phyloP scores from a whole-genome alignment of 1,140 invertebrate species.

The Drosophila bocqueti region DNA sequence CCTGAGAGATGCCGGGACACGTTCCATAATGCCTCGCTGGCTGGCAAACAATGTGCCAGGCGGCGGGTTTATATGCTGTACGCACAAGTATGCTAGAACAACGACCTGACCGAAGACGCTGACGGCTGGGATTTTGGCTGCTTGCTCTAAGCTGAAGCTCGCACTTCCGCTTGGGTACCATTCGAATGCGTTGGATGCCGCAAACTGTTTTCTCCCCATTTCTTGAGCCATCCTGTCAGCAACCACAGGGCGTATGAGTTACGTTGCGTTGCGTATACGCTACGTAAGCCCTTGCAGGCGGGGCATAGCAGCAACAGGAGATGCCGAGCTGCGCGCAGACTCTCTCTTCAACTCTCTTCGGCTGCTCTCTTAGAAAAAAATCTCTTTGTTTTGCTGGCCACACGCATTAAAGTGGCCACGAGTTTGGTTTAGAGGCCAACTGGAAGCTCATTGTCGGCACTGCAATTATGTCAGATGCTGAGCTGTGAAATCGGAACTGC shows the following conservation, averaged over 20 bases:
- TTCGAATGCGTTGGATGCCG: slow-evolving; percentile 47
- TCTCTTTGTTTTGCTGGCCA: slow-evolving; percentile 26
- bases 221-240: slow-evolving; percentile 1
- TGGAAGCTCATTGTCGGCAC: slow-evolving; percentile 38
- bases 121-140: slow-evolving; percentile 29
- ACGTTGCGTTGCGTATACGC: slow-evolving; percentile 39
- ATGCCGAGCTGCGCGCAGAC: slow-evolving; percentile 31
- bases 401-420: slow-evolving; percentile 46
- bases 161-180: slow-evolving; percentile 65
- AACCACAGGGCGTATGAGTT: slow-evolving; percentile 45
- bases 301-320: slow-evolving; percentile 57
- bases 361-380: slow-evolving; percentile 18
- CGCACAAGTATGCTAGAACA: slow-evolving; percentile 15
- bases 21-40: slow-evolving; percentile 32
- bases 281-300: slow-evolving; percentile 67
- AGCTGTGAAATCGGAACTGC: slow-evolving; percentile 51
- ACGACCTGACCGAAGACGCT: slow-evolving; percentile 18
- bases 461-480: slow-evolving; percentile 68
- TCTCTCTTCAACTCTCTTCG: slow-evolving; percentile 14
- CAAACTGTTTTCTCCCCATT: slow-evolving; percentile 47
- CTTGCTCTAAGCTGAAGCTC: slow-evolving; percentile 21
- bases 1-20: slow-evolving; percentile 36
- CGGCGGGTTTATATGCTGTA: slow-evolving; percentile 8
- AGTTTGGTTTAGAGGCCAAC: slow-evolving; percentile 42
- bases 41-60: slow-evolving; percentile 23